Evolutionary conservation across 2,113 vertebrate species (phyloP).

Genomic region (Hydrochoerus hydrochaeris): DNA sequence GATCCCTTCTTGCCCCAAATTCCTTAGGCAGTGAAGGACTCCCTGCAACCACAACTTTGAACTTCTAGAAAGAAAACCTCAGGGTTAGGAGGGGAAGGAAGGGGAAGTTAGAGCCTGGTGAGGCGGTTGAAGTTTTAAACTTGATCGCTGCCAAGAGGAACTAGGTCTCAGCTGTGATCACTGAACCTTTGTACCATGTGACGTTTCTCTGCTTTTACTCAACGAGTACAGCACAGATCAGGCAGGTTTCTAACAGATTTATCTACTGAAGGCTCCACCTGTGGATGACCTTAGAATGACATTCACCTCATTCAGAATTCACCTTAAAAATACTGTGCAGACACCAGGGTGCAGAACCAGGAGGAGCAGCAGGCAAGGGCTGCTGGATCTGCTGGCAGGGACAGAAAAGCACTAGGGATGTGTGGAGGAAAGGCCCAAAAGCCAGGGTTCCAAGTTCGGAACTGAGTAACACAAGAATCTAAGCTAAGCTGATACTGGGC

Average conservation of each 20-base stretch:
- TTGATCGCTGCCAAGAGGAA: not conserved
- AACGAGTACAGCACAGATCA: not conserved
- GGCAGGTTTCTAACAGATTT: not conserved
- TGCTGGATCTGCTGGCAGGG: not conserved
- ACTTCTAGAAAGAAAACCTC: not conserved
- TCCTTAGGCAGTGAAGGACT: not conserved
- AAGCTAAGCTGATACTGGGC: not conserved
- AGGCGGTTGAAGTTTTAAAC: not conserved
- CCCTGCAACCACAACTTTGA: constrained; percentile 4
- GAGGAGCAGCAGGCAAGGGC: not conserved
- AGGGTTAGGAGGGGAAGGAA: not conserved
- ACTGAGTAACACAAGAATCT: not conserved
- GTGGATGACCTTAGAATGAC: not conserved
- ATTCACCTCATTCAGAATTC: not conserved
- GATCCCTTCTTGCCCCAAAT: not conserved
- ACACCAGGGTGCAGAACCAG: not conserved
- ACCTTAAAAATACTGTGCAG: not conserved
- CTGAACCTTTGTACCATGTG: not conserved
- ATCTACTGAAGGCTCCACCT: not conserved
- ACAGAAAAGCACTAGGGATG: not conserved
- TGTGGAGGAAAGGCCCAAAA: not conserved
- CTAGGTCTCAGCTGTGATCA: not conserved
- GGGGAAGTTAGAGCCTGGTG: not conserved
- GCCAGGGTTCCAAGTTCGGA: no score
- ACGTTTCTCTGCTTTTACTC: not conserved